Evolutionary conservation across 1,140 invertebrate species (phyloP).

Genomic region (Drosophila melanica): DNA sequence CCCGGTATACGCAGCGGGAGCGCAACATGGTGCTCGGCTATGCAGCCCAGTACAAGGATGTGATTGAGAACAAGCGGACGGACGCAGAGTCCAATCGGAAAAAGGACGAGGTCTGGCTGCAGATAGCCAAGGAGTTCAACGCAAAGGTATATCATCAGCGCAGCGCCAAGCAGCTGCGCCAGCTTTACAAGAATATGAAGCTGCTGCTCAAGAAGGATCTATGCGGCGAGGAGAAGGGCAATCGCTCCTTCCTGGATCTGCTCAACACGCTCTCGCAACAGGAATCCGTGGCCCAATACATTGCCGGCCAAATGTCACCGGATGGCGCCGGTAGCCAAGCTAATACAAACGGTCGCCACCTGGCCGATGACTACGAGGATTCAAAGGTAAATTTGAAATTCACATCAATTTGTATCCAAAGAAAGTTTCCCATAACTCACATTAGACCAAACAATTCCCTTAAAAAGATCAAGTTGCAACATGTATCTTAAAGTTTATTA

Average conservation of each 20-base stretch:
- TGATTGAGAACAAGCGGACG: slow-evolving; percentile 82
- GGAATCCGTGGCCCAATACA: slow-evolving; percentile 75
- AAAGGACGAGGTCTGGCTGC: slow-evolving; percentile 82
- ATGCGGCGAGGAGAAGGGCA: slow-evolving; percentile 76
- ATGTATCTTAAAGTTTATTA: too few relatives aligned
- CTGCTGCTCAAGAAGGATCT: slow-evolving; percentile 80
- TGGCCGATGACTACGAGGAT: slow-evolving; percentile 74
- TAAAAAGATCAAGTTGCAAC: too few relatives aligned
- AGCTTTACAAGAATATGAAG: slow-evolving; percentile 83
- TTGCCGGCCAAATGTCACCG: slow-evolving; percentile 74
- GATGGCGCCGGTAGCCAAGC: slow-evolving; percentile 59
- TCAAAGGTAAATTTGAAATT: slow-evolving; percentile 62
- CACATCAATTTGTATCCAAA: too few relatives aligned
- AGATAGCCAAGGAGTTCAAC: slow-evolving; percentile 83
- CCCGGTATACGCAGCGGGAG: slow-evolving; percentile 84
- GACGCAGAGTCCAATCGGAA: slow-evolving; percentile 83
- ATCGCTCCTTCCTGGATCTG: slow-evolving; percentile 76
- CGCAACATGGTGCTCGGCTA: slow-evolving; percentile 83
- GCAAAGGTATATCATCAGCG: slow-evolving; percentile 79
- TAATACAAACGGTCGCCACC: slow-evolving; percentile 48
- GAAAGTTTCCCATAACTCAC: too few relatives aligned
- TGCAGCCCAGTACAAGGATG: slow-evolving; percentile 81
- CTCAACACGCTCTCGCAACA: slow-evolving; percentile 79
- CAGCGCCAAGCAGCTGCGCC: slow-evolving; percentile 78
- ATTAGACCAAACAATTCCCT: too few relatives aligned